These are phyloP conservation scores for Tangara arthus DNA, from an alignment of 2,797 vertebrate species.

Conservation along the genomic window DNA sequence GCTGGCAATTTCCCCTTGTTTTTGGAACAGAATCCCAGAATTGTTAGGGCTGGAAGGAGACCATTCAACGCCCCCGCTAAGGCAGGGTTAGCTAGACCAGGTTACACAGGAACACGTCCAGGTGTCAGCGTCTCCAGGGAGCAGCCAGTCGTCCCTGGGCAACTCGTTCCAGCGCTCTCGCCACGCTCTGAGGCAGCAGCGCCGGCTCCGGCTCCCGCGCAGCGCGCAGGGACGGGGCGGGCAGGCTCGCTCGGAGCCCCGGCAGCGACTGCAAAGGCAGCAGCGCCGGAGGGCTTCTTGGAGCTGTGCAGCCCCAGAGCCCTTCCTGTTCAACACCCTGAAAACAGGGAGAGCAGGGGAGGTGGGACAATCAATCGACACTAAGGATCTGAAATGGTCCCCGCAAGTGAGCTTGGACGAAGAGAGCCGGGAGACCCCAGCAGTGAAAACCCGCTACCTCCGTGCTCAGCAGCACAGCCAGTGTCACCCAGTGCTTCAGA, in stretches of 20 bases:
- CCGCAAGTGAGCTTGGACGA: background rate
- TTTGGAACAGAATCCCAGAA: background rate
- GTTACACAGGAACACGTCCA: background rate
- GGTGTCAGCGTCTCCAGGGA: background rate
- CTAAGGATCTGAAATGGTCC: background rate
- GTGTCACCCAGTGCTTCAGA: background rate
- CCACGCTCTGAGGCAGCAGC: accelerated
- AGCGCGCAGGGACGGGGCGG: background rate
- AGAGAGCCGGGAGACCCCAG: background rate
- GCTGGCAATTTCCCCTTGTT: background rate
- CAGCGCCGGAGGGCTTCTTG: background rate
- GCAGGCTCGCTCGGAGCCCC: background rate
- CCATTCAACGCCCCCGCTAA: background rate
- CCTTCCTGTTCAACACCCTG: background rate
- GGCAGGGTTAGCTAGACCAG: background rate
- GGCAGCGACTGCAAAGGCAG: background rate
- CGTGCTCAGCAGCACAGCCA: background rate
- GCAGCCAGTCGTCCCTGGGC: background rate
- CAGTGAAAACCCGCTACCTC: background rate
- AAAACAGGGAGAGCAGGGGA: background rate
- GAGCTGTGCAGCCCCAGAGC: background rate
- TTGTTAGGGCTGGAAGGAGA: background rate
- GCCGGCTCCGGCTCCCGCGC: accelerated
- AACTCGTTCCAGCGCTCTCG: background rate
- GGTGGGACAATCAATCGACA: background rate